Evolutionary conservation across 1,140 invertebrate genomes (phyloP).

Genomic region (Wiebesia pumilae): DNA sequence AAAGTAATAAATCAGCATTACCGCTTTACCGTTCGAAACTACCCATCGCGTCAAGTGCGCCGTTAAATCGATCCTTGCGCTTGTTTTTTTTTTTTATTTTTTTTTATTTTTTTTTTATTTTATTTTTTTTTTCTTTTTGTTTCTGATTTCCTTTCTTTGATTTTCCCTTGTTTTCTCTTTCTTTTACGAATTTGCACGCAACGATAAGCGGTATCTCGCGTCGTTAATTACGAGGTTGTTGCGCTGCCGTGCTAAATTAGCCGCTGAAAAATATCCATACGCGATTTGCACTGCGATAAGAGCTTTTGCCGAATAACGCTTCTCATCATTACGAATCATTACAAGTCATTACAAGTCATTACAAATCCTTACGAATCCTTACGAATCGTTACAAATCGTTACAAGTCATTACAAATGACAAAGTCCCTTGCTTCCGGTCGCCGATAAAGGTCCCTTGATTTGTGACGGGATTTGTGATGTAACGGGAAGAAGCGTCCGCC

Average conservation of each 20-base stretch:
- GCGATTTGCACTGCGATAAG: neutral
- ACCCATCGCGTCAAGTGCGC: neutral
- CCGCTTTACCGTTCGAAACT: neutral
- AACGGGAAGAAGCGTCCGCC: neutral
- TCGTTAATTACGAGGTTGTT: neutral
- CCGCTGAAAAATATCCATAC: neutral
- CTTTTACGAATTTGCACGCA: neutral
- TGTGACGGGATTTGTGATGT: neutral
- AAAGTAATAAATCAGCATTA: neutral
- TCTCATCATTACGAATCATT: too few relatives aligned
- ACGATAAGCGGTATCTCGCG: too few relatives aligned
- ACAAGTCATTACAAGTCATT: too few relatives aligned
- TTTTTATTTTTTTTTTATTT: too few relatives aligned
- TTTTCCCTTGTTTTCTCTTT: too few relatives aligned
- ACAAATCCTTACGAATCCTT: too few relatives aligned
- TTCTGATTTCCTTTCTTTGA: too few relatives aligned
- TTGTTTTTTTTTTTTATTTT: too few relatives aligned
- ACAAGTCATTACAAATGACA: neutral
- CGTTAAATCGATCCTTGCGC: neutral
- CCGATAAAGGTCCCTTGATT: neutral
- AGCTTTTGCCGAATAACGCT: neutral
- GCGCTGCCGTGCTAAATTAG: neutral
- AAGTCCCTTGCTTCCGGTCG: neutral
- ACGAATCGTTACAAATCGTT: too few relatives aligned
- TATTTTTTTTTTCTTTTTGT: too few relatives aligned